phyloP scores from a whole-genome alignment of 2,113 vertebrate genomes.

The Siphamia tubifer region DNA sequence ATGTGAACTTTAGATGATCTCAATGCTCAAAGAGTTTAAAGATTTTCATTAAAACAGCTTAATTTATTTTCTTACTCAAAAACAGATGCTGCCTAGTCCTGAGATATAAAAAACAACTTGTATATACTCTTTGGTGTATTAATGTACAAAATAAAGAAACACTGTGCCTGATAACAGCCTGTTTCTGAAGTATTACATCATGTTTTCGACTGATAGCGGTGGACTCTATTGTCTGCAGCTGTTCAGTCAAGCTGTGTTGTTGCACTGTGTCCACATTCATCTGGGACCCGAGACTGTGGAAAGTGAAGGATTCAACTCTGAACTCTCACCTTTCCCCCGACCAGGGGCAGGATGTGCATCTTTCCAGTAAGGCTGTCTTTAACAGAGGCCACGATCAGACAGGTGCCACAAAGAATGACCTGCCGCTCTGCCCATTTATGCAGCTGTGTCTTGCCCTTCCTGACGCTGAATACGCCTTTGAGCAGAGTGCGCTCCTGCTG shows the following conservation, averaged over 20 bases:
- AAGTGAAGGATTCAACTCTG: background rate
- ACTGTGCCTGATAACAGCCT: background rate
- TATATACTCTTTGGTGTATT: background rate
- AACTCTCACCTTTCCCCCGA: conserved; percentile 92
- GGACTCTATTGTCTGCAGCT: background rate
- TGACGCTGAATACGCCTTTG: conserved; percentile 90
- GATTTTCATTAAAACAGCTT: background rate
- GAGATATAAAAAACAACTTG: background rate
- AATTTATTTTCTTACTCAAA: background rate
- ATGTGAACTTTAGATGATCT: too few species aligned
- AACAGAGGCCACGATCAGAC: conserved; percentile 93
- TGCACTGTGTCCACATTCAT: conserved; percentile 21
- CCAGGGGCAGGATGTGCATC: conserved; percentile 94
- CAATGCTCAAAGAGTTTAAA: too few species aligned
- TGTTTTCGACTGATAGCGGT: background rate
- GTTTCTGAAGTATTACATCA: background rate
- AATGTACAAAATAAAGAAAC: too few species aligned
- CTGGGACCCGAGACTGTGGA: background rate
- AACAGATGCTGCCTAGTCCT: background rate
- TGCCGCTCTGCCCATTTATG: conserved; percentile 97
- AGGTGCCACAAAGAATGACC: conserved; percentile 94
- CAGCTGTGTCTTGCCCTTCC: conserved; percentile 95
- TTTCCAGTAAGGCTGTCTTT: conserved; percentile 94
- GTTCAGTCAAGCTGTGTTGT: conserved; percentile 53
- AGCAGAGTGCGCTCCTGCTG: conserved; percentile 88